phyloP scores from a whole-genome alignment of 2,888 invertebrate genomes.

The Criorhina ranunculi region DNA sequence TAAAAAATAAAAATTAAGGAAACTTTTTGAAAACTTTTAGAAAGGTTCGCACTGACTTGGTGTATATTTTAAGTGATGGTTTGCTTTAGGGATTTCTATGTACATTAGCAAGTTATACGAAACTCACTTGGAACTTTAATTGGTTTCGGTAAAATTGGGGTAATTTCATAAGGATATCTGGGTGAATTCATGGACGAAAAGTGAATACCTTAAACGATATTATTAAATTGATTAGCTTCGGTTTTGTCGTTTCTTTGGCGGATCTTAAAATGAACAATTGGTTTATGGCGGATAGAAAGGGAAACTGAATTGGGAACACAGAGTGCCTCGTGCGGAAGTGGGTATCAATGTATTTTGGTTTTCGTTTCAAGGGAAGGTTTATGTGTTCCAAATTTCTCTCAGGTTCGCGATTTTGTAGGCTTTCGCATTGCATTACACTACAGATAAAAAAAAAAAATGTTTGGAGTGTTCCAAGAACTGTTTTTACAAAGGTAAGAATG shows the following conservation, averaged over 20 bases:
- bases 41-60: slow-evolving; percentile 13
- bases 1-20: too few species aligned
- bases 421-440: too few species aligned
- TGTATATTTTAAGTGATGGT: slow-evolving; percentile 37
- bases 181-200: slow-evolving; percentile 20
- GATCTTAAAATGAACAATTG: neutral
- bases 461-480: too few species aligned
- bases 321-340: neutral
- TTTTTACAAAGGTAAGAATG: too few species aligned
- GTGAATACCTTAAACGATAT: slow-evolving; percentile 16
- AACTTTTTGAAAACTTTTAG: slow-evolving; percentile 14
- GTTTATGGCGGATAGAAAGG: neutral
- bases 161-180: slow-evolving; percentile 1
- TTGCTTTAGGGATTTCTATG: slow-evolving; percentile 21
- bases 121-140: slow-evolving; percentile 35
- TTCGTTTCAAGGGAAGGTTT: too few species aligned
- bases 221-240: slow-evolving; percentile 22
- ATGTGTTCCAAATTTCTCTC: too few species aligned
- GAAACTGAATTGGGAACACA: neutral
- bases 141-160: slow-evolving; percentile 1
- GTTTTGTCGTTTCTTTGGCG: neutral
- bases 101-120: slow-evolving; percentile 11
- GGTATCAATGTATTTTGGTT: neutral
- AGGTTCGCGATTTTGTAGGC: too few species aligned
- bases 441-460: too few species aligned